Base-by-base conservation (phyloP, 2,797 vertebrate species). In the Sitta carolinensis region DNA sequence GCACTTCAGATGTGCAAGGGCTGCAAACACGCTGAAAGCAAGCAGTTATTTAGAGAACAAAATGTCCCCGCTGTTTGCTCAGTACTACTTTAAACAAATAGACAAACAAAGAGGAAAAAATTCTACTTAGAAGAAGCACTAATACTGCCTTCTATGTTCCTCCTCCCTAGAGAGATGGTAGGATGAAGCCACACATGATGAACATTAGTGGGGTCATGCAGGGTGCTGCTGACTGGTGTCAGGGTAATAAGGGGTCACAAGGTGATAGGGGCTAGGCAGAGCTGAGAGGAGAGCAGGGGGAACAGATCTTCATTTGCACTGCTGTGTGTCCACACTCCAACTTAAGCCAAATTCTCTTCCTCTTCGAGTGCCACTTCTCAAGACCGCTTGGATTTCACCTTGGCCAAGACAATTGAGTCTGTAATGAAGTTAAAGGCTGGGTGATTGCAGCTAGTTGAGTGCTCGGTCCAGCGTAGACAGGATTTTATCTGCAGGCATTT, bases 401-500 rank as follows among this genome's bases (percentile, higher is more conserved):
- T 96, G 87, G 70, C 87, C 87, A 88, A 78, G 84, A 69, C 83
- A 61, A 2, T 13, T 75, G 82, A 48, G 58, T 50, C 57, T 67
- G 51, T 95, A 87, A 91, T 2, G 13, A 79, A 89, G 72, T 94
- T 84, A 89, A 84, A 93, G 70, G 47, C 90, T 62, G 91, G 67
- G 23, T 26, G 40, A 64, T 61, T 89, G 76, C 57, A 55, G 80
- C 63, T 80, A 81, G 68, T 70, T 58, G 74, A 93, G 87, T 36
- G 57, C 68, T 84, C 43, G 4, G 70, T 93, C 91, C 58, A 47
- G 67, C 5, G 0, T n/a, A 81, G 76, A 70, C 66, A 77, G 92
- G 51, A 73, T 82, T 93, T 96, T 94, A 52, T 77, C 91, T 84
- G 84, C 78, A 80, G 73, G 62, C 72, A 73, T 96, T 96, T 96